Conservation (phyloP, 2,888 invertebrate genomes). For the Epinotia ramella region DNA sequence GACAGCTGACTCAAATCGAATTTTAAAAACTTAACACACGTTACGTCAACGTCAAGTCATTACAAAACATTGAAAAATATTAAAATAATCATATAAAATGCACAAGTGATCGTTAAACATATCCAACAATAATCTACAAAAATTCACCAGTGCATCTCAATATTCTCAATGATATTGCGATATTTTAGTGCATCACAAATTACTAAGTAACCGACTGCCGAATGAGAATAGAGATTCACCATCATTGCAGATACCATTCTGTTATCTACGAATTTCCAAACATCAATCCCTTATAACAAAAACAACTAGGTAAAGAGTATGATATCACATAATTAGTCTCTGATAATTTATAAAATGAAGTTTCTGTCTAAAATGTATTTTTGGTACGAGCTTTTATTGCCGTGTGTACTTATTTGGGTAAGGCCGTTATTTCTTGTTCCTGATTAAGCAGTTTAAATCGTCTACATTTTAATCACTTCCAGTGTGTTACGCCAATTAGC, state of each 20-base stretch:
- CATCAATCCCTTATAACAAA: background rate
- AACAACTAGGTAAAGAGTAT: background rate
- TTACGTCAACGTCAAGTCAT: constrained; percentile 21
- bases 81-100: constrained; percentile 1
- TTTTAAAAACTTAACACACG: constrained; percentile 2
- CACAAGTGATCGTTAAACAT: constrained; percentile 6
- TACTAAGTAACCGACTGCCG: background rate
- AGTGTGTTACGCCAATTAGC: too few species aligned
- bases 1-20: background rate
- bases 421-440: too few species aligned
- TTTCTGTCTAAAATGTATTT: too few species aligned
- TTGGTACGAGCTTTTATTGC: too few species aligned
- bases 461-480: too few species aligned
- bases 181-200: background rate
- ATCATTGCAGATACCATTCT: background rate
- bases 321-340: constrained; percentile 49
- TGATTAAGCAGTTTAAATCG: too few species aligned
- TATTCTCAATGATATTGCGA: too few species aligned
- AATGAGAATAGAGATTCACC: background rate
- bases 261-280: background rate
- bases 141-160: background rate
- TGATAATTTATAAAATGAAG: too few species aligned
- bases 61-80: constrained; percentile 10
- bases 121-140: constrained; percentile 54
- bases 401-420: too few species aligned